Conservation (phyloP, 2,797 vertebrate genomes). For the Micropoecilia bifurca region DNA sequence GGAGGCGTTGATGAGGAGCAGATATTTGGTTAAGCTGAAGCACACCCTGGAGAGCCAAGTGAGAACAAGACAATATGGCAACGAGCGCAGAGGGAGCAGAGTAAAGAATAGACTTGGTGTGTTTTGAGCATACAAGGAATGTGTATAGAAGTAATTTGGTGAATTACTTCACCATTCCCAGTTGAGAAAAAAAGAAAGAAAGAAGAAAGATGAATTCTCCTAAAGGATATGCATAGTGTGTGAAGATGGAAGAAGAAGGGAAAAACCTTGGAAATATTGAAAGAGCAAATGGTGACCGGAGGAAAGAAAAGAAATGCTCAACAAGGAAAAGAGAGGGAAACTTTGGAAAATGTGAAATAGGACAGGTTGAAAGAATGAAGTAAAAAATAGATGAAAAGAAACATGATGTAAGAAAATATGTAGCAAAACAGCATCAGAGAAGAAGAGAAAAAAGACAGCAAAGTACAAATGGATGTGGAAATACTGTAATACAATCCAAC, state of each 20-base stretch:
- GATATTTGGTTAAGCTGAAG: conserved; percentile 35
- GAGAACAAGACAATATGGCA: conserved; percentile 25
- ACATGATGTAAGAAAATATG: neutral
- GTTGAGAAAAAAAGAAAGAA: neutral
- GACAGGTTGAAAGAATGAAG: neutral
- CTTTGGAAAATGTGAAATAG: neutral
- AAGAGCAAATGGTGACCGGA: neutral
- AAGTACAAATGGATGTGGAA: neutral
- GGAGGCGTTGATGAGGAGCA: neutral
- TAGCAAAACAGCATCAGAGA: neutral
- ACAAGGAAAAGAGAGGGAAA: neutral
- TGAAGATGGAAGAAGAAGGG: neutral
- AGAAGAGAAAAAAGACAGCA: neutral
- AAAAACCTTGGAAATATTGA: conserved; percentile 12
- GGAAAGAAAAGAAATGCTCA: neutral
- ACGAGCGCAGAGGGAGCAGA: conserved; percentile 14
- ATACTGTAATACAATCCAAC: neutral
- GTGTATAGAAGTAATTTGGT: conserved; percentile 18
- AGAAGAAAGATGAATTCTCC: conserved; percentile 13
- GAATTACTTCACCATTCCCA: conserved; percentile 31
- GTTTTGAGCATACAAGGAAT: conserved; percentile 27
- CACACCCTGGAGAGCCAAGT: conserved; percentile 21
- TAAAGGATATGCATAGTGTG: neutral
- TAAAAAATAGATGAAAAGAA: neutral
- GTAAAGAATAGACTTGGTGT: conserved; percentile 22